Conservation (phyloP, 2,113 vertebrate genomes). For the Tetrax tetrax region DNA sequence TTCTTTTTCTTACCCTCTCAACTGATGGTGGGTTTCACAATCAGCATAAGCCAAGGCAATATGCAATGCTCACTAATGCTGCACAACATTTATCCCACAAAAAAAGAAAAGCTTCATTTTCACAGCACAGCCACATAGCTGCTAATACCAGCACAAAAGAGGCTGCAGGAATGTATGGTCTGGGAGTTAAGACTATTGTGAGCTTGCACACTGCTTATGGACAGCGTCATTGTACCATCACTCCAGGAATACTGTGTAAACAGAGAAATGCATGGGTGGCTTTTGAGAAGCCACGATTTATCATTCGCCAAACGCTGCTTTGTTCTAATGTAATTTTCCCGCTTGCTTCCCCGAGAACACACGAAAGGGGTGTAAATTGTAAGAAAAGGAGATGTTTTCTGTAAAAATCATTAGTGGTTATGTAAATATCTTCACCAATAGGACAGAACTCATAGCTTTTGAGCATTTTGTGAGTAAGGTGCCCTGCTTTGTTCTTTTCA, state of each 20-base stretch:
- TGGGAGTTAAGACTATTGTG: neutral
- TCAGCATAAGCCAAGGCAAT: neutral
- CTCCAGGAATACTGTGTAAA: conserved; percentile 13
- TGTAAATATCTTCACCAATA: neutral
- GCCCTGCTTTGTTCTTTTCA: neutral
- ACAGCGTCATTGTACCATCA: neutral
- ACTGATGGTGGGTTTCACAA: neutral
- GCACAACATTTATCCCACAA: neutral
- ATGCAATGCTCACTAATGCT: neutral
- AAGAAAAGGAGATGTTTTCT: neutral
- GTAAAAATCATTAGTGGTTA: neutral
- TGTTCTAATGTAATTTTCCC: neutral
- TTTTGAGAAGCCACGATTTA: neutral
- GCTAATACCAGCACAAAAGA: conserved; percentile 25
- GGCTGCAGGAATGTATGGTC: neutral
- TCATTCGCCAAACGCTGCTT: neutral
- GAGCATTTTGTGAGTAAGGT: neutral
- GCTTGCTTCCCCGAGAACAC: neutral
- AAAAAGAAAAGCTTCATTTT: neutral
- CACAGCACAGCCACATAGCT: neutral
- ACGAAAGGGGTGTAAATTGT: neutral
- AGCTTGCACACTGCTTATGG: neutral
- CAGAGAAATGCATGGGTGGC: neutral
- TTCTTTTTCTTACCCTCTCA: neutral
- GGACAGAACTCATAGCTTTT: neutral